These are phyloP conservation scores for Auanema freiburgensis DNA, from an alignment of 2,888 invertebrate species.

Conservation along the genomic window DNA sequence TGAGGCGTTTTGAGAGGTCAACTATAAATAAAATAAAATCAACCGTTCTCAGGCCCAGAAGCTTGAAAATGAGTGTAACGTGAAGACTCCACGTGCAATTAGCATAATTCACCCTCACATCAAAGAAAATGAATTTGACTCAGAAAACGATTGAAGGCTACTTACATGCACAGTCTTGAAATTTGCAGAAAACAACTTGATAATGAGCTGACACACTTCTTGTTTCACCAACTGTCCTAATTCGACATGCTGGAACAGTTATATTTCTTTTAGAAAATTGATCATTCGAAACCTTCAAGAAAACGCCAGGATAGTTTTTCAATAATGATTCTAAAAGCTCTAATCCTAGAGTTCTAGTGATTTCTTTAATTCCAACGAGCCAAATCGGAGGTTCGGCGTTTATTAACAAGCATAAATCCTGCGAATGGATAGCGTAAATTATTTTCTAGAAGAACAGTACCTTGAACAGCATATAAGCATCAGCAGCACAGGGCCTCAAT, in stretches of 20 bases:
- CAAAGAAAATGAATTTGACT: too few relatives aligned
- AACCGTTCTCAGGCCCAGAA: too few relatives aligned
- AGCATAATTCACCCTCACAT: too few relatives aligned
- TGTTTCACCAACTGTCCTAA: constrained; percentile 92
- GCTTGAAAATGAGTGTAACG: too few relatives aligned
- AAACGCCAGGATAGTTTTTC: constrained; percentile 69
- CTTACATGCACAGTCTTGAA: constrained; percentile 80
- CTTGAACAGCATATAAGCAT: constrained; percentile 92
- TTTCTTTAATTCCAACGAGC: constrained; percentile 92
- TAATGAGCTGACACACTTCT: constrained; percentile 94
- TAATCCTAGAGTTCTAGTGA: constrained; percentile 93
- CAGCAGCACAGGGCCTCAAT: constrained; percentile 70
- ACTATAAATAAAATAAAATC: neutral
- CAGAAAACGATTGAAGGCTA: too few relatives aligned
- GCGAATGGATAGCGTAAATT: too few relatives aligned
- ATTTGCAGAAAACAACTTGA: constrained; percentile 95
- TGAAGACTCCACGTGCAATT: too few relatives aligned
- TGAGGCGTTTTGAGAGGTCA: constrained; percentile 29
- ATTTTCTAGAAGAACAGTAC: too few relatives aligned
- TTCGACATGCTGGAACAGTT: constrained; percentile 78
- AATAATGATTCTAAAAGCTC: constrained; percentile 91
- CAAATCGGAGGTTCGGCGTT: constrained; percentile 94
- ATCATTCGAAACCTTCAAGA: constrained; percentile 64
- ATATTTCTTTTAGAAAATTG: neutral
- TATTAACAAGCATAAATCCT: constrained; percentile 93